Evolutionary conservation across 2,888 invertebrate genomes (phyloP), one percentile per base, ranked within the genome.

Genomic region (Trachelus tabidus): DNA sequence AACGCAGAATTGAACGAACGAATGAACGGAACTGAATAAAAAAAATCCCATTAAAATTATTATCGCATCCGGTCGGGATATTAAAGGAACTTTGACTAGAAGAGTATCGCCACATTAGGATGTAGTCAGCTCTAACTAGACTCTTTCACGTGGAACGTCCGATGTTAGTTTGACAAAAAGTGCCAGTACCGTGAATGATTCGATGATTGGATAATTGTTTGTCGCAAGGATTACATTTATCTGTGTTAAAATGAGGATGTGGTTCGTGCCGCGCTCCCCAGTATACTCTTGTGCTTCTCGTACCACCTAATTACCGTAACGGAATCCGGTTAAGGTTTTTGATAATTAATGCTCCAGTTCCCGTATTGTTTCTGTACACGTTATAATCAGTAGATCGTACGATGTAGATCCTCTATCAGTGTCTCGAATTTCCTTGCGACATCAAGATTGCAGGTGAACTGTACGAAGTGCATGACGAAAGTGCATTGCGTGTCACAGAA

Each of bases 261-360:
- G 71, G 31, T 34, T 71, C 71, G 71, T 31, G 34, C 71, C 31
- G 71, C 71, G 71, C 31, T 71, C 71, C 71, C 31, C 31, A 31
- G 11, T 31, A 0, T 34, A 11, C 73, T n/a, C 37, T 74, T 34
- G 15, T 87, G 23, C 23, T 56, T 56, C 56, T 56, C 23, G 2
- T 23, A 9, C 23, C 56, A 56, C 23, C 23, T 88, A 88, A 87
- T 88, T 86, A 79, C 83, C 86, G 87, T 84, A 83, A 86, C 87
- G 86, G 81, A 76, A 68, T 37, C 69, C 78, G 73, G 34, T 78
- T 37, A 37, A 12, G 56, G 68, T 68, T 34, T 35, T 34, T 74
- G 23, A 12, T 74, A 74, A 74, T 74, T 74, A 34, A 74, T 35
- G 6, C 74, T 2, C 34, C 74, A 12, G 37, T 56, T 2, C 56